phyloP scores from a whole-genome alignment of 2,888 invertebrate genomes.

The Aleiodes testaceus region DNA sequence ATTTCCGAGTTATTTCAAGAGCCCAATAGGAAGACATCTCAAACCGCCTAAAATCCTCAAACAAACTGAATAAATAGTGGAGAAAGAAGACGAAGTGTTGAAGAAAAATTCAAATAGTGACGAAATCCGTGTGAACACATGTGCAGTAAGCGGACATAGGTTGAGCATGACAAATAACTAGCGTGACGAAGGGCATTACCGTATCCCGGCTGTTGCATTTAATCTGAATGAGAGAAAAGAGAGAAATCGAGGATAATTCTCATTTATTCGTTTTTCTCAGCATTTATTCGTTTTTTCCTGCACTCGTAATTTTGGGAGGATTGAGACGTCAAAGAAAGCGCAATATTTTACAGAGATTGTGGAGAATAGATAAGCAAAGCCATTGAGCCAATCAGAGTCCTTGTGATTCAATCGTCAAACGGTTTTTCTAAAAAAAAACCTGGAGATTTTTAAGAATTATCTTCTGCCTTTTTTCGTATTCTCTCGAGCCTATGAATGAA shows the following conservation, averaged over 20 bases:
- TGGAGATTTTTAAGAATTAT: neutral
- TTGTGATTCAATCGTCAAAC: slow-evolving; percentile 48
- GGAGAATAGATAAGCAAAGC: slow-evolving; percentile 60
- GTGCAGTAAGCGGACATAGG: slow-evolving; percentile 43
- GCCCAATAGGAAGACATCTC: too few relatives aligned
- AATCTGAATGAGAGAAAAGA: slow-evolving; percentile 41
- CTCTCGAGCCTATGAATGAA: slow-evolving; percentile 1
- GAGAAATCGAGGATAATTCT: slow-evolving; percentile 45
- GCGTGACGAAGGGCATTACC: slow-evolving; percentile 57
- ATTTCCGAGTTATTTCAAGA: neutral
- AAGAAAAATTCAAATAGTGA: slow-evolving; percentile 34
- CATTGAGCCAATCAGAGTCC: slow-evolving; percentile 61
- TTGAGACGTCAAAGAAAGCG: slow-evolving; percentile 67
- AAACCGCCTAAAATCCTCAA: slow-evolving; percentile 9
- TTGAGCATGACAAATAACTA: slow-evolving; percentile 56
- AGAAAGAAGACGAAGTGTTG: neutral
- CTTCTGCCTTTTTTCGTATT: slow-evolving; percentile 57
- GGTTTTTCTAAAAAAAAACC: slow-evolving; percentile 3
- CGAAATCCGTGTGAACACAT: slow-evolving; percentile 39
- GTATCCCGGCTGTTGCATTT: slow-evolving; percentile 40
- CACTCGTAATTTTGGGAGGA: slow-evolving; percentile 60
- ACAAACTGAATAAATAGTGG: slow-evolving; percentile 36
- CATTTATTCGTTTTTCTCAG: slow-evolving; percentile 45
- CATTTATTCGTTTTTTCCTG: slow-evolving; percentile 44
- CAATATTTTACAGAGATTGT: slow-evolving; percentile 67